Conservation (phyloP, 2,888 invertebrate genomes). For the Lapara coniferarum region DNA sequence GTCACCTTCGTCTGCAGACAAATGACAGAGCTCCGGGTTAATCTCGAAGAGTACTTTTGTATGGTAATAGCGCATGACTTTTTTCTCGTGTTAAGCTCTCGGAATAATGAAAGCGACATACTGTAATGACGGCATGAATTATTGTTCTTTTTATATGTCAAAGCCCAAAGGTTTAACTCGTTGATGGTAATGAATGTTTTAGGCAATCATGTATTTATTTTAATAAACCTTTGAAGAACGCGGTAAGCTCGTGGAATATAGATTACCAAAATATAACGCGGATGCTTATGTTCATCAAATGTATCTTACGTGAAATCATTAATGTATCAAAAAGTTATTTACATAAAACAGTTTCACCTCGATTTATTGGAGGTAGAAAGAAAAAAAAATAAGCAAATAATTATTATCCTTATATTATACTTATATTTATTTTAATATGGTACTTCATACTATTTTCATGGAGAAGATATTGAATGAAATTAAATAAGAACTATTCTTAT, state of each 20-base stretch:
- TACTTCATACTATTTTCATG: neutral
- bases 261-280: no score
- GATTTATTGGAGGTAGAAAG: no score
- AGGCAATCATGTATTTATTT: neutral
- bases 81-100: conserved; percentile 38
- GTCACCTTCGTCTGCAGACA: conserved; percentile 49
- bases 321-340: no score
- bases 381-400: no score
- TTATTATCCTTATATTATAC: neutral
- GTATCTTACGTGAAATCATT: no score
- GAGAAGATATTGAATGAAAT: neutral
- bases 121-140: conserved; percentile 16
- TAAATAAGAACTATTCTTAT: conserved; percentile 30
- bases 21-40: conserved; percentile 40
- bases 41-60: conserved; percentile 61
- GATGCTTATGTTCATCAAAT: no score
- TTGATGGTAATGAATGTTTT: neutral
- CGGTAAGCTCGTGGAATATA: no score
- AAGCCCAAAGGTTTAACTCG: neutral
- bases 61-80: conserved; percentile 60
- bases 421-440: no score
- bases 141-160: neutral
- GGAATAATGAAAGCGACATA: conserved; percentile 43
- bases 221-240: no score
- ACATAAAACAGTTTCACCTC: no score